Evolutionary conservation across 2,888 invertebrate genomes (phyloP).

Genomic region (Entomobrya proxima): DNA sequence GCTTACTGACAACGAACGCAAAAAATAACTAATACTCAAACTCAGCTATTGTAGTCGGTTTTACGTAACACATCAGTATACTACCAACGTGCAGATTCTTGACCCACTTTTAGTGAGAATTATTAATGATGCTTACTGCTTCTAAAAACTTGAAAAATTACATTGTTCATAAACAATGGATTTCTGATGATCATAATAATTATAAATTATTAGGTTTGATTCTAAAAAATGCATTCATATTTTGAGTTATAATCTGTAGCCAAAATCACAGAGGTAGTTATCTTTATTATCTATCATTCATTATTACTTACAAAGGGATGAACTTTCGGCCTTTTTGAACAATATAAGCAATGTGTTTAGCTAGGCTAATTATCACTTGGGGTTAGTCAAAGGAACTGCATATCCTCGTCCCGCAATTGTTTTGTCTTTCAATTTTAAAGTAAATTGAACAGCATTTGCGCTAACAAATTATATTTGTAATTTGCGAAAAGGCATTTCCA

Average conservation of each 20-base stretch:
- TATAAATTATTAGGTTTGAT: constrained; percentile 28
- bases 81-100: constrained; percentile 28
- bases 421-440: not conserved
- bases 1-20: not conserved
- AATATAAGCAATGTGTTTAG: not conserved
- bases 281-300: not conserved
- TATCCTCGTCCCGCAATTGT: constrained; percentile 7
- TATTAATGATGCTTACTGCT: constrained; percentile 45
- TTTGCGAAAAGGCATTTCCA: no score
- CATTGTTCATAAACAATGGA: constrained; percentile 58
- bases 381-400: constrained; percentile 46
- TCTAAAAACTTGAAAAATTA: constrained; percentile 37
- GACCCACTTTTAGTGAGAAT: constrained; percentile 62
- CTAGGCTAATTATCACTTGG: constrained; percentile 37
- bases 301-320: constrained; percentile 3
- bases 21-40: not conserved
- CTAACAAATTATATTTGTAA: not conserved
- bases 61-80: not conserved
- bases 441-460: not conserved
- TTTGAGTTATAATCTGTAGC: constrained; percentile 31
- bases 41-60: not conserved
- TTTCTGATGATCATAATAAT: constrained; percentile 36
- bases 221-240: constrained; percentile 4
- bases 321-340: constrained; percentile 52
- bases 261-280: not conserved